These are phyloP conservation scores for Aproaerema taeniolella DNA, from an alignment of 2,888 invertebrate species.

Conservation along the genomic window DNA sequence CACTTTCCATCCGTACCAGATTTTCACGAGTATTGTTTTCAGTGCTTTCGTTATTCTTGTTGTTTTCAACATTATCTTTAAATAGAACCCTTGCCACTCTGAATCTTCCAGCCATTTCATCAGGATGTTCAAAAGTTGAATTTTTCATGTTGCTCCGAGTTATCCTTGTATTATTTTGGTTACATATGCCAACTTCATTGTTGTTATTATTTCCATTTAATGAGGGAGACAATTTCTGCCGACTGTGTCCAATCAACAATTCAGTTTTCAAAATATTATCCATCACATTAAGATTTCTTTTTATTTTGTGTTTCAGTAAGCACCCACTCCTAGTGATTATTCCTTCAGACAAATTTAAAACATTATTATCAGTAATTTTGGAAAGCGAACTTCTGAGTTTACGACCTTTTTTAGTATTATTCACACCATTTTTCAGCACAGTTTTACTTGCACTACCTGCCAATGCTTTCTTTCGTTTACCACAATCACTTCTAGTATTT, in stretches of 20 bases:
- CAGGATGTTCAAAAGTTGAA: not conserved
- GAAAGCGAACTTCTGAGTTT: too few relatives aligned
- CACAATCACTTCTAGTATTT: constrained; percentile 39
- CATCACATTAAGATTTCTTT: constrained; percentile 41
- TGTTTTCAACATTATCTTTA: constrained; percentile 1
- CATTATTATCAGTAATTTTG: constrained; percentile 15
- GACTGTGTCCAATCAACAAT: constrained; percentile 42
- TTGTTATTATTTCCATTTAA: constrained; percentile 49
- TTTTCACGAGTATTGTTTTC: not conserved
- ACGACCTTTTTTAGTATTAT: not conserved
- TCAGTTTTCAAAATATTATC: constrained; percentile 56
- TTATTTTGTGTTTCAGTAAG: constrained; percentile 33
- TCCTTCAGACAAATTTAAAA: constrained; percentile 16
- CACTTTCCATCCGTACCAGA: constrained; percentile 6
- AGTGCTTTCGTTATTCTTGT: not conserved
- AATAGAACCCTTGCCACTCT: constrained; percentile 8
- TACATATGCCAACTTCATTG: constrained; percentile 54
- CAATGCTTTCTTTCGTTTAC: constrained; percentile 42
- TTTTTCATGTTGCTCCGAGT: constrained; percentile 5
- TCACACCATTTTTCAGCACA: not conserved
- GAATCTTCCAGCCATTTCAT: constrained; percentile 1
- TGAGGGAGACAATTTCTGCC: constrained; percentile 13
- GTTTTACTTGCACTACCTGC: constrained; percentile 35
- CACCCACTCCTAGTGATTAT: constrained; percentile 34
- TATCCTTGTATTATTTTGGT: constrained; percentile 38